These are phyloP conservation scores for Labia minor DNA, from an alignment of 2,888 invertebrate genomes.

Conservation along the genomic window DNA sequence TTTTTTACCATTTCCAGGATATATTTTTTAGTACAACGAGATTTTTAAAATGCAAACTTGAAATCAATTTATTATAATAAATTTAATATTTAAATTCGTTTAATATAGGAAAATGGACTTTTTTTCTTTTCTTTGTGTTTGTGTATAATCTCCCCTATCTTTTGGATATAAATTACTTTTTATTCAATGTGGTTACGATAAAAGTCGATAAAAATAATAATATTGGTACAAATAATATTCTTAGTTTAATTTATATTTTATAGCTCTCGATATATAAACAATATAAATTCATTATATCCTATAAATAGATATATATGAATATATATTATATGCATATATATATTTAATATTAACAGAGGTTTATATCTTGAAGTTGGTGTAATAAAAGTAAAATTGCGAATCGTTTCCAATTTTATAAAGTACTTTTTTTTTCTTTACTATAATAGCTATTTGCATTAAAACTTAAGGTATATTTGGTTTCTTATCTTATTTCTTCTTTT, in stretches of 20 bases:
- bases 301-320: no score
- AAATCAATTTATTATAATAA: no score
- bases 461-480: not conserved
- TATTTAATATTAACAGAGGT: not conserved
- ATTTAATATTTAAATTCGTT: not conserved
- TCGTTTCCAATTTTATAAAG: not conserved
- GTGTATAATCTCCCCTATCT: not conserved
- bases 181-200: not conserved
- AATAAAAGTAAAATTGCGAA: not conserved
- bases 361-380: not conserved
- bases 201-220: not conserved
- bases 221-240: not conserved
- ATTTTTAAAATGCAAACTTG: no score
- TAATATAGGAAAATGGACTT: not conserved
- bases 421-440: no score
- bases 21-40: no score
- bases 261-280: not conserved
- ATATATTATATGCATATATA: no score
- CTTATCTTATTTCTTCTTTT: not conserved
- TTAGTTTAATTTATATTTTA: constrained; percentile 2
- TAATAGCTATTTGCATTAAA: not conserved
- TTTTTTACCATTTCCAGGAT: no score
- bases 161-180: not conserved
- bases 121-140: not conserved
- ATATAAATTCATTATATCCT: not conserved